phyloP scores from a whole-genome alignment of 1,140 invertebrate genomes.

The Drosophila lacteicornis region DNA sequence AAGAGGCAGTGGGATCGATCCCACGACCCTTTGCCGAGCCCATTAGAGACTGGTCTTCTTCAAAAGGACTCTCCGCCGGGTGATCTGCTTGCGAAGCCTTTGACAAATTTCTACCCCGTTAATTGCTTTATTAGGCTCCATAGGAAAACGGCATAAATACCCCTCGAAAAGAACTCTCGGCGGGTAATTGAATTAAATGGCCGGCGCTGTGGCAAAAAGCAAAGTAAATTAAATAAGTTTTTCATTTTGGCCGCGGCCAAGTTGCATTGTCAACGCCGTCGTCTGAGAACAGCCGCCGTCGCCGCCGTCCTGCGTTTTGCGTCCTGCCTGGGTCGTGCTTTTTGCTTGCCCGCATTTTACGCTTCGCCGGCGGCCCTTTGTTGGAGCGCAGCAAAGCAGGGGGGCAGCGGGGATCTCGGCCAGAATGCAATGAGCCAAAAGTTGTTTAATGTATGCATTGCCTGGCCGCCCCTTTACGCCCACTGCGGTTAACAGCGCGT shows the following conservation, averaged over 20 bases:
- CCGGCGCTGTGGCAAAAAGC: slow-evolving; percentile 76
- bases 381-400: slow-evolving; percentile 29
- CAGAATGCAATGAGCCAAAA: slow-evolving; percentile 83
- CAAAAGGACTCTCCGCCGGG: slow-evolving; percentile 2
- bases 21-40: slow-evolving; percentile 6
- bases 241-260: slow-evolving; percentile 77
- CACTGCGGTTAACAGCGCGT: slow-evolving; percentile 77
- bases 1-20: slow-evolving; percentile 21
- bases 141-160: slow-evolving; percentile 18
- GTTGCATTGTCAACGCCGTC: slow-evolving; percentile 81
- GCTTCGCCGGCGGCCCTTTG: slow-evolving; percentile 80
- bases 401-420: slow-evolving; percentile 14
- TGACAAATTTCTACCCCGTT: slow-evolving; percentile 38
- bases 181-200: slow-evolving; percentile 82
- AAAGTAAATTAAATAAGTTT: slow-evolving; percentile 84
- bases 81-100: slow-evolving; percentile 31
- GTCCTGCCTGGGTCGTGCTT: slow-evolving; percentile 58
- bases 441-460: slow-evolving; percentile 84
- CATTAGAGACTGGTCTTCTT: slow-evolving; percentile 14
- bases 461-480: slow-evolving; percentile 27
- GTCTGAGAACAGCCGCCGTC: slow-evolving; percentile 16
- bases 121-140: slow-evolving; percentile 36
- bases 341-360: slow-evolving; percentile 80
- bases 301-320: slow-evolving; percentile 9
- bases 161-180: slow-evolving; percentile 64